Conservation (phyloP, 2,113 vertebrate genomes). For the Anolis carolinensis region DNA sequence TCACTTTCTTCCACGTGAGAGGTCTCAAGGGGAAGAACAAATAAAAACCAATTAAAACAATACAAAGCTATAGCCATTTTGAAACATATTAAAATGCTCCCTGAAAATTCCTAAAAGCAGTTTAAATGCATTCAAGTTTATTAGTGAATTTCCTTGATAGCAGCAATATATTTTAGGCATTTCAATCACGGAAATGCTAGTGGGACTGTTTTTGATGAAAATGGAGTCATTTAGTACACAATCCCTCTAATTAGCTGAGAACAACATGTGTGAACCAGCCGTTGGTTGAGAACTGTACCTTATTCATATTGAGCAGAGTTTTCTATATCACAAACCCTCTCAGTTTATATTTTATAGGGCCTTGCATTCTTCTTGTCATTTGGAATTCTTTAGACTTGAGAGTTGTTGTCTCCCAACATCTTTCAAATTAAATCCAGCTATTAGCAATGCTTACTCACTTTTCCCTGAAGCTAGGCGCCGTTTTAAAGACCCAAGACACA, state of each 20-base stretch:
- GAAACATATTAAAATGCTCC: no score
- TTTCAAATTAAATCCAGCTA: slow-evolving; percentile 66
- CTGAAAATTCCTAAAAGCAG: no score
- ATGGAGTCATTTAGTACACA: background rate
- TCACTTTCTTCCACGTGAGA: no score
- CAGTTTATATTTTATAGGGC: slow-evolving; percentile 43
- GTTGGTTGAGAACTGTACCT: slow-evolving; percentile 2
- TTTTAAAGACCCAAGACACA: slow-evolving; percentile 49
- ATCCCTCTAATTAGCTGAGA: background rate
- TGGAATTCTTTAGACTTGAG: slow-evolving; percentile 51
- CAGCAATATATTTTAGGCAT: background rate
- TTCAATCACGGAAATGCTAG: background rate
- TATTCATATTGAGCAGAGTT: slow-evolving; percentile 6
- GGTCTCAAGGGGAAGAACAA: no score
- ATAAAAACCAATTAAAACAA: no score
- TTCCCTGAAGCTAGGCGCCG: slow-evolving; percentile 47
- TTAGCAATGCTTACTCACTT: slow-evolving; percentile 53
- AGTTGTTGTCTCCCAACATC: slow-evolving; percentile 43
- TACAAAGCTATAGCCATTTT: no score
- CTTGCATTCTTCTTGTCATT: slow-evolving; percentile 40
- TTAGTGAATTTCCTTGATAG: background rate
- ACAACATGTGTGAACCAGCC: background rate
- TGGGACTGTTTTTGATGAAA: background rate
- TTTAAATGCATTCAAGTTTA: background rate
- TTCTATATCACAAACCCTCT: background rate